Percentiles rank a stretch among this genome's conserved stretches.
phyloP scores from a whole-genome alignment of 92 coral and sea anemone genomes.

The Parazoanthus atlanticus region DNA sequence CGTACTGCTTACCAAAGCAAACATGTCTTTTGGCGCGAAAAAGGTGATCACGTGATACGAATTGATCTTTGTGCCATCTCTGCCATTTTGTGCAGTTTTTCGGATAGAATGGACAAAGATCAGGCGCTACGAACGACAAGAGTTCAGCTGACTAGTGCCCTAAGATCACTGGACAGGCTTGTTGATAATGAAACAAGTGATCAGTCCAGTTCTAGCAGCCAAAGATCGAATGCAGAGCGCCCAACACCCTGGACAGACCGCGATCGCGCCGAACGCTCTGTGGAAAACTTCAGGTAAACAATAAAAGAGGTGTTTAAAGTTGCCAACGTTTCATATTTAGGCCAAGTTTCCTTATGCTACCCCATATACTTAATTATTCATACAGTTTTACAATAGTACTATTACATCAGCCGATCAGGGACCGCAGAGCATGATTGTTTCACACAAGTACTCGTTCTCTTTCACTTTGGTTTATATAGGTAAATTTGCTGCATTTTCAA shows the following conservation, averaged over 20 bases:
- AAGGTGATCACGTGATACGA: background rate
- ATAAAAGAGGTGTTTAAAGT: background rate
- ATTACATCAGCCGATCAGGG: background rate
- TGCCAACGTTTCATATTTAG: slow-evolving; percentile 6
- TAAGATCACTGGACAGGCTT: too few relatives aligned
- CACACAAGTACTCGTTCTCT: slow-evolving; percentile 1
- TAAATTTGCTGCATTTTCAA: background rate
- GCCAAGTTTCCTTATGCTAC: slow-evolving; percentile 1
- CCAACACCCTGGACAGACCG: background rate
- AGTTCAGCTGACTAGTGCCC: too few relatives aligned
- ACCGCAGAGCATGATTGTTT: background rate
- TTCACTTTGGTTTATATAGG: too few relatives aligned
- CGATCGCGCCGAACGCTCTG: background rate
- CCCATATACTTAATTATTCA: background rate
- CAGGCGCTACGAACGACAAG: slow-evolving; percentile 7
- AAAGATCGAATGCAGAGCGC: slow-evolving; percentile 2
- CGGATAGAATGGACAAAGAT: background rate
- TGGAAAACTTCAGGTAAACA: background rate
- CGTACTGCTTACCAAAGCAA: background rate
- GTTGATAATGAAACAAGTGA: too few relatives aligned
- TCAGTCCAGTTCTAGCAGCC: too few relatives aligned
- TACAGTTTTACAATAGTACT: background rate
- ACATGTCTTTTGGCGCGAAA: slow-evolving; percentile 10
- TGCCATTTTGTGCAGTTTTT: background rate
- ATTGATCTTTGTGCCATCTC: background rate